Evolutionary conservation across 23 tunicate species (phyloP).

Genomic region (Corella eumyota): DNA sequence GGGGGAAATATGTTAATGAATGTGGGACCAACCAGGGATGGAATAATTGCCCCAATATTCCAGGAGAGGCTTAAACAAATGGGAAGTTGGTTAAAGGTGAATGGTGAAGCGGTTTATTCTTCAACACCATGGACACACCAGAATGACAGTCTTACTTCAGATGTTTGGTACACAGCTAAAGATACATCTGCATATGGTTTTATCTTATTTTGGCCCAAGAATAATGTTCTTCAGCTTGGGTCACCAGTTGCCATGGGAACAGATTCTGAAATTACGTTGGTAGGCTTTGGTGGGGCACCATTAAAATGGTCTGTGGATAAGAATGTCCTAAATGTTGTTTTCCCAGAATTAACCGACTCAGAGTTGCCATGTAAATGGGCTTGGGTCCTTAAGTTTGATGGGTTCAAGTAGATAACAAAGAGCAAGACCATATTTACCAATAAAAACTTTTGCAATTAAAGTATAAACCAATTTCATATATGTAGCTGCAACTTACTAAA

Average conservation of each 20-base stretch:
- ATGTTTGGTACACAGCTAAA: conserved; percentile 71
- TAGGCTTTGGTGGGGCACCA: conserved; percentile 22
- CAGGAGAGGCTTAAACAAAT: conserved; percentile 66
- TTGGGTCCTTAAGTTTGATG: conserved; percentile 67
- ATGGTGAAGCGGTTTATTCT: conserved; percentile 87
- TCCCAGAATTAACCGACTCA: conserved; percentile 20
- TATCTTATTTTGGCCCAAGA: conserved; percentile 57
- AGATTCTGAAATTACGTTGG: conserved; percentile 32
- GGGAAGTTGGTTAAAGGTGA: conserved; percentile 70
- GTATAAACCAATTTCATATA: no score
- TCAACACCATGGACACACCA: conserved; percentile 70
- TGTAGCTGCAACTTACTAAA: no score
- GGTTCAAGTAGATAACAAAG: conserved; percentile 26
- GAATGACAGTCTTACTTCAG: conserved; percentile 42
- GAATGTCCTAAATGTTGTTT: conserved; percentile 10
- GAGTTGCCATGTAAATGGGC: conserved; percentile 73
- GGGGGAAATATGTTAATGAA: conserved; percentile 93
- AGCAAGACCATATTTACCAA: no score
- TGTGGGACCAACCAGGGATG: conserved; percentile 82
- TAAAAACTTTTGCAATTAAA: no score
- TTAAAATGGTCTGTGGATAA: conserved; percentile 12
- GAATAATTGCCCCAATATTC: conserved; percentile 63
- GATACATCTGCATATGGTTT: conserved; percentile 48
- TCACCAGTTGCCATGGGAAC: conserved; percentile 26
- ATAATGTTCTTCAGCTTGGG: conserved; percentile 43